Conservation (phyloP, 2,888 invertebrate species). For the Ethmia dodecea region DNA sequence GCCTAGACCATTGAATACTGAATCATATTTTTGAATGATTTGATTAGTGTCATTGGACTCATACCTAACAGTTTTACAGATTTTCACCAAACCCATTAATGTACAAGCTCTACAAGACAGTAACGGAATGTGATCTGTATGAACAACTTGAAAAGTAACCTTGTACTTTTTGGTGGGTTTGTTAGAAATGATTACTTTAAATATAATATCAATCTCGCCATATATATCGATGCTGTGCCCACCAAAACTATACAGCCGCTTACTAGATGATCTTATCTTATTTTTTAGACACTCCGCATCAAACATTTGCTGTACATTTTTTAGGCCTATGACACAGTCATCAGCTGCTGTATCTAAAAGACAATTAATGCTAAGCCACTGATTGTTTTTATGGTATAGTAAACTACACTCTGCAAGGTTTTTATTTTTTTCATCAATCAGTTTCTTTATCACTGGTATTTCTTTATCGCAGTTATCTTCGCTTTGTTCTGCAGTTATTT, state of each 20-base stretch:
- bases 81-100: conserved; percentile 5
- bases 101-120: conserved; percentile 6
- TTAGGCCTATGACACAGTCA: conserved; percentile 1
- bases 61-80: conserved; percentile 1
- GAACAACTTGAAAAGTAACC: conserved; percentile 8
- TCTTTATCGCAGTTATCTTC: background rate
- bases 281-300: background rate
- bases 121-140: conserved; percentile 4
- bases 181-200: background rate
- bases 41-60: background rate
- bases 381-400: background rate
- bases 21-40: conserved; percentile 7
- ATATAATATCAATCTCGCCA: conserved; percentile 1
- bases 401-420: background rate
- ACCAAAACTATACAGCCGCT: conserved; percentile 5
- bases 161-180: background rate
- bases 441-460: background rate
- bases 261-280: conserved; percentile 3
- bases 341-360: conserved; percentile 7
- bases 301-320: conserved; percentile 4
- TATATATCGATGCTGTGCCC: conserved; percentile 2
- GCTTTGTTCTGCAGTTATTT: background rate
- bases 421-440: background rate
- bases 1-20: conserved; percentile 12
- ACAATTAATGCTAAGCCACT: background rate